phyloP scores from a whole-genome alignment of 1,140 invertebrate genomes.

The Oncopodura yosiiana region DNA sequence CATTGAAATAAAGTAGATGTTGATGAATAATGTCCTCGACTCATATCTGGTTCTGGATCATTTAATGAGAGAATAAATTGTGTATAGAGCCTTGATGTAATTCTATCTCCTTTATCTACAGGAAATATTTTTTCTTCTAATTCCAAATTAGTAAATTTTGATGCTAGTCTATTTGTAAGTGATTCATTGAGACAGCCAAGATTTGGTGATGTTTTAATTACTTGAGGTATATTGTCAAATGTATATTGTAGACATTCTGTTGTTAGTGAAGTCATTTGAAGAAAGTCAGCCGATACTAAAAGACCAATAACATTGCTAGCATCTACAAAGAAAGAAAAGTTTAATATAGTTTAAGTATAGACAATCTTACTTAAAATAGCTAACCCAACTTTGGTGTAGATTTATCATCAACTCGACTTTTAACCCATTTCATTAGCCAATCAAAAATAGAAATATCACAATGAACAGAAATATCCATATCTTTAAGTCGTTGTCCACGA shows the following conservation, averaged over 20 bases:
- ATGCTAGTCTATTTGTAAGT: constrained; percentile 45
- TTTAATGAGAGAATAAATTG: constrained; percentile 66
- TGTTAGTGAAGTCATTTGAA: constrained; percentile 82
- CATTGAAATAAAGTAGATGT: constrained; percentile 64
- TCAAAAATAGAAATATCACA: constrained; percentile 89
- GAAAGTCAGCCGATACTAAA: constrained; percentile 81
- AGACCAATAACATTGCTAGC: constrained; percentile 79
- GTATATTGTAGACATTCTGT: constrained; percentile 70
- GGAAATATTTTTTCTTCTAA: constrained; percentile 39
- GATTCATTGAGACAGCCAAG: constrained; percentile 71
- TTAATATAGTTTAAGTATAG: background rate
- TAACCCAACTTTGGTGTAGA: constrained; percentile 54
- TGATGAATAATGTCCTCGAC: constrained; percentile 65
- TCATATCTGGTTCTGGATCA: constrained; percentile 57
- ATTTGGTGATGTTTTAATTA: constrained; percentile 65
- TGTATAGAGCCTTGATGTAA: constrained; percentile 68
- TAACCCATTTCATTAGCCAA: constrained; percentile 91
- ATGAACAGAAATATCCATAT: constrained; percentile 92
- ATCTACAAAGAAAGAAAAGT: constrained; percentile 47
- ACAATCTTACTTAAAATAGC: constrained; percentile 14
- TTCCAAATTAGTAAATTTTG: constrained; percentile 21
- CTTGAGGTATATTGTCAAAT: constrained; percentile 65
- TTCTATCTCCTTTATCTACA: constrained; percentile 68
- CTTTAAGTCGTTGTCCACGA: constrained; percentile 67
- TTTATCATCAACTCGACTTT: constrained; percentile 30